Percentiles rank a stretch among this genome's conserved stretches.
Conservation (phyloP, 2,113 vertebrate species). For the Lepisosteus osseus region DNA sequence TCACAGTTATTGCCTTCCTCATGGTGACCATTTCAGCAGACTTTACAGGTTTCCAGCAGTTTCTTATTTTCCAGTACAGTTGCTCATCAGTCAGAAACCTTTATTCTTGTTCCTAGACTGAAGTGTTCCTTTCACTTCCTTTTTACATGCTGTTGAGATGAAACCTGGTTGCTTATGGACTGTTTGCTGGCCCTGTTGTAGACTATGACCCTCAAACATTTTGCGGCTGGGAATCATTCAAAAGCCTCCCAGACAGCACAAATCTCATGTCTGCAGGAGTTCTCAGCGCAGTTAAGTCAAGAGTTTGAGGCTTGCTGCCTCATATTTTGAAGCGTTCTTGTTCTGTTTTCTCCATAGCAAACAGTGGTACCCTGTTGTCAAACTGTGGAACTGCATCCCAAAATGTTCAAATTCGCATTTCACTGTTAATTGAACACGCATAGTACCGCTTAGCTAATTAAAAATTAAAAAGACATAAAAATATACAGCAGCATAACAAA, state of each 20-base stretch:
- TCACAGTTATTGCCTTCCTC: too few species aligned
- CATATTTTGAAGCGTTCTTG: conserved; percentile 20
- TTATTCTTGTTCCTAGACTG: too few species aligned
- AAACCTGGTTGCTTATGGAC: too few species aligned
- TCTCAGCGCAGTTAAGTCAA: conserved; percentile 63
- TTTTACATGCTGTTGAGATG: too few species aligned
- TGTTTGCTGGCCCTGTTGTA: too few species aligned
- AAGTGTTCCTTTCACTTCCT: too few species aligned
- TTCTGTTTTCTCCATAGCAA: background rate
- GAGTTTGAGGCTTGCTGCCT: conserved; percentile 37
- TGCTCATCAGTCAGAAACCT: too few species aligned
- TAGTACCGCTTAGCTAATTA: conserved; percentile 50
- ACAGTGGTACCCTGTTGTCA: conserved; percentile 20
- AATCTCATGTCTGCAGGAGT: conserved; percentile 54
- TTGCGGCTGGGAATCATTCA: too few species aligned
- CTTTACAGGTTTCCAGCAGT: too few species aligned
- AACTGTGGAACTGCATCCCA: conserved; percentile 23
- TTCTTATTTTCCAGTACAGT: too few species aligned
- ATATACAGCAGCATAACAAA: conserved; percentile 34
- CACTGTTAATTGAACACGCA: background rate
- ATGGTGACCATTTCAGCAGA: too few species aligned
- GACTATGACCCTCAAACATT: too few species aligned
- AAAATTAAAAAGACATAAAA: conserved; percentile 65
- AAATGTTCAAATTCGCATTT: background rate
- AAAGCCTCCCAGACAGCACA: conserved; percentile 54